phyloP scores from a whole-genome alignment of 2,113 vertebrate species.

The Corvus hawaiiensis region DNA sequence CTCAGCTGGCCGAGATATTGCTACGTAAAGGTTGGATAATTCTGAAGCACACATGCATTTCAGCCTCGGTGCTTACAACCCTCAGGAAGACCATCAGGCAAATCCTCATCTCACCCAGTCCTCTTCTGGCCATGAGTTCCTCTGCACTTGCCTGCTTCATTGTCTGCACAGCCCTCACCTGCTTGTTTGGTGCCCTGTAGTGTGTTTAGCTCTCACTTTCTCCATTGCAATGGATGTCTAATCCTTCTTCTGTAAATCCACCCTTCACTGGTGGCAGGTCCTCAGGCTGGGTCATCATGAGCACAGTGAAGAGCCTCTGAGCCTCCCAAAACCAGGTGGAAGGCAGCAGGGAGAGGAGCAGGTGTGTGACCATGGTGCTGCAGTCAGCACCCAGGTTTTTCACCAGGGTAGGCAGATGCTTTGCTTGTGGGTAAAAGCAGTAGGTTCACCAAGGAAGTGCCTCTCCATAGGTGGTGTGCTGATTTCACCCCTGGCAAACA shows the following conservation, averaged over 20 bases:
- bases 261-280: neutral
- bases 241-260: neutral
- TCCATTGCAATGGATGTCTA: neutral
- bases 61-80: neutral
- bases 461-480: slow-evolving; percentile 29
- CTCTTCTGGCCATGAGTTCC: neutral
- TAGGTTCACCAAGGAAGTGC: neutral
- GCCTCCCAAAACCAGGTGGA: neutral
- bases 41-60: neutral
- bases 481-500: slow-evolving; percentile 39
- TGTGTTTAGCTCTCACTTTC: neutral
- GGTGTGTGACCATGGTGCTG: neutral
- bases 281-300: neutral
- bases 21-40: neutral
- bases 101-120: neutral
- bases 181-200: neutral
- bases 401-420: neutral
- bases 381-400: neutral
- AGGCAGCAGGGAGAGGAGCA: neutral
- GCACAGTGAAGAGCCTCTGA: neutral
- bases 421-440: neutral
- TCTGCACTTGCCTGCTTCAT: neutral
- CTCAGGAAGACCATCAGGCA: neutral
- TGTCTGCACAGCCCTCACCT: neutral
- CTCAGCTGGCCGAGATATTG: neutral